A percentile compares a stretch with the other conserved stretches of the same genome.
These are phyloP conservation scores for Echinometra lucunter DNA, from an alignment of 53 echinoderm and acorn worm genomes.

Conservation along the genomic window DNA sequence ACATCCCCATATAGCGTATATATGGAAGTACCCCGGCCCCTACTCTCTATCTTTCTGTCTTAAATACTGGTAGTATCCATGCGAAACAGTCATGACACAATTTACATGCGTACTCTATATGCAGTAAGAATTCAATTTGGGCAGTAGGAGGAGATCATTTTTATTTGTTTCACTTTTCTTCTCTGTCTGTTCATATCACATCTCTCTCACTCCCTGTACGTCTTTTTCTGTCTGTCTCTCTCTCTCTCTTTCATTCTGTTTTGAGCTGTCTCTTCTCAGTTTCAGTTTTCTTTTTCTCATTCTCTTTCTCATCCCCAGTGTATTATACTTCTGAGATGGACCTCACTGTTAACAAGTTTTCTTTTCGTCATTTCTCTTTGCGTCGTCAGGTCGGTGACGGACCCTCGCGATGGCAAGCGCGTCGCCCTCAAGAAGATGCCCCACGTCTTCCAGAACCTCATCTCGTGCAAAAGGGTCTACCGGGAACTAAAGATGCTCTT, in stretches of 20 bases:
- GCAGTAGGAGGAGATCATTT: background rate
- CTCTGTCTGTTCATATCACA: background rate
- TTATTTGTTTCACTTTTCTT: background rate
- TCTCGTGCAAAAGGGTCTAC: constrained; percentile 99
- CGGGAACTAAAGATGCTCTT: constrained; percentile 99
- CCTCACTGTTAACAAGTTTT: background rate
- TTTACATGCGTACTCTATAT: too few relatives aligned
- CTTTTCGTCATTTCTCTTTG: constrained; percentile 4
- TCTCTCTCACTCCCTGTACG: too few relatives aligned
- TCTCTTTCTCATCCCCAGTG: background rate
- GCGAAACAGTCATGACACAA: too few relatives aligned
- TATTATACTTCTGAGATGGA: background rate
- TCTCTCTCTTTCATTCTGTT: constrained; percentile 9
- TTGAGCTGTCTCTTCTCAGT: background rate
- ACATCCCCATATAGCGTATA: too few relatives aligned
- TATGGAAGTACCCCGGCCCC: too few relatives aligned
- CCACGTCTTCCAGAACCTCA: constrained; percentile 99
- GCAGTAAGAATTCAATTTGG: too few relatives aligned
- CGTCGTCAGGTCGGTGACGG: constrained; percentile 93
- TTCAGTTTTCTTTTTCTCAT: background rate
- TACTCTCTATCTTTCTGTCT: too few relatives aligned
- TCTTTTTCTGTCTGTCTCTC: background rate
- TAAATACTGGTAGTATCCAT: too few relatives aligned
- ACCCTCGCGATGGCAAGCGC: constrained; percentile 98
- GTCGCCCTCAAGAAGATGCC: constrained; percentile 99